phyloP scores from a whole-genome alignment of 2,888 invertebrate genomes.

The Pterostichus niger region DNA sequence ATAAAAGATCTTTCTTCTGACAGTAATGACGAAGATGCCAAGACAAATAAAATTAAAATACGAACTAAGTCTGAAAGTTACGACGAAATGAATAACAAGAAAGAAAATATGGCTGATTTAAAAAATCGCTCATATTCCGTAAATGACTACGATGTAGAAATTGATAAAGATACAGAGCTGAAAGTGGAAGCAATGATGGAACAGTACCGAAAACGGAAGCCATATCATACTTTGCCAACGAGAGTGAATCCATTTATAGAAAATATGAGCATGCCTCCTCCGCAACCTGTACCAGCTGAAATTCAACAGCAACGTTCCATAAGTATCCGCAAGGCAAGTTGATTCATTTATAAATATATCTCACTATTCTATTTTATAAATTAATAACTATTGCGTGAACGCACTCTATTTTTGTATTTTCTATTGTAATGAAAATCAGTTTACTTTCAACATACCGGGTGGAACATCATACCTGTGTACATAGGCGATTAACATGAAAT shows the following conservation, averaged over 20 bases:
- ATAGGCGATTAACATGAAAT: too few species aligned
- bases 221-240: conserved; percentile 71
- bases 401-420: too few species aligned
- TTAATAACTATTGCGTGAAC: too few species aligned
- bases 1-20: conserved; percentile 11
- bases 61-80: conserved; percentile 72
- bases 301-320: conserved; percentile 90
- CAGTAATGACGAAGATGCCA: conserved; percentile 73
- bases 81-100: conserved; percentile 75
- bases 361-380: too few species aligned
- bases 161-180: conserved; percentile 74
- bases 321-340: conserved; percentile 88
- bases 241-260: conserved; percentile 74
- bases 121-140: conserved; percentile 70
- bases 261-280: conserved; percentile 77
- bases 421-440: too few species aligned
- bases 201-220: conserved; percentile 79
- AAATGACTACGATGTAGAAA: conserved; percentile 69
- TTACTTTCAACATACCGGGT: too few species aligned
- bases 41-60: conserved; percentile 73
- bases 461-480: too few species aligned
- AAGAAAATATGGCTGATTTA: conserved; percentile 65
- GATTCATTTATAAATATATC: too few species aligned
- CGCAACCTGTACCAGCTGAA: conserved; percentile 88
- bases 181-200: conserved; percentile 78